phyloP scores from a whole-genome alignment of 2,113 vertebrate genomes.

The Paratilapia polleni region DNA sequence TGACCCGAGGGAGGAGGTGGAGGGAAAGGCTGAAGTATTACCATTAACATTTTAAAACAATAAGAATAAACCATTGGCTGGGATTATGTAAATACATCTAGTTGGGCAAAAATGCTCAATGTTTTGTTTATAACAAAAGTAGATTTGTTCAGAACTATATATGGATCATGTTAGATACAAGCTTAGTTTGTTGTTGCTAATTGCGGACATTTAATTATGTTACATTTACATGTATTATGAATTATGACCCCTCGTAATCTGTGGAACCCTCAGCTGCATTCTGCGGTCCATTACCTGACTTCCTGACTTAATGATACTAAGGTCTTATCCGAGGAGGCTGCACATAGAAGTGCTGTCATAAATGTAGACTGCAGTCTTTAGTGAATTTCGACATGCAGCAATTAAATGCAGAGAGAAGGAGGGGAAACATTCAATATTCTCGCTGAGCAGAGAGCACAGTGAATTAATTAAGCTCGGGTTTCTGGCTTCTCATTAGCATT shows the following conservation, averaged over 20 bases:
- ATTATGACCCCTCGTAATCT: not conserved
- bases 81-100: too few species aligned
- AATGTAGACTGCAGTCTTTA: not conserved
- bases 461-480: constrained; percentile 10
- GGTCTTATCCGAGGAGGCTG: not conserved
- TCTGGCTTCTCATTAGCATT: constrained; percentile 42
- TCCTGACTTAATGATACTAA: not conserved
- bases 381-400: not conserved
- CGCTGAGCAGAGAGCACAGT: constrained; percentile 9
- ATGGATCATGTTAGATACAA: not conserved
- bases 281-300: not conserved
- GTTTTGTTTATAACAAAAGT: not conserved
- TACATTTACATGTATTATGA: not conserved
- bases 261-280: not conserved
- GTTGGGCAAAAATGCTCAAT: too few species aligned
- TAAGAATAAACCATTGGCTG: too few species aligned
- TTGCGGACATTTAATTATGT: not conserved
- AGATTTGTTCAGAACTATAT: not conserved
- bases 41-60: too few species aligned
- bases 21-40: too few species aligned
- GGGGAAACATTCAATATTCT: constrained; percentile 26
- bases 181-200: not conserved
- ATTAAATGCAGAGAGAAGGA: not conserved
- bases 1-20: too few species aligned
- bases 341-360: not conserved